Evolutionary conservation across 1,140 invertebrate genomes (phyloP).

Genomic region (Leucophenga varia): DNA sequence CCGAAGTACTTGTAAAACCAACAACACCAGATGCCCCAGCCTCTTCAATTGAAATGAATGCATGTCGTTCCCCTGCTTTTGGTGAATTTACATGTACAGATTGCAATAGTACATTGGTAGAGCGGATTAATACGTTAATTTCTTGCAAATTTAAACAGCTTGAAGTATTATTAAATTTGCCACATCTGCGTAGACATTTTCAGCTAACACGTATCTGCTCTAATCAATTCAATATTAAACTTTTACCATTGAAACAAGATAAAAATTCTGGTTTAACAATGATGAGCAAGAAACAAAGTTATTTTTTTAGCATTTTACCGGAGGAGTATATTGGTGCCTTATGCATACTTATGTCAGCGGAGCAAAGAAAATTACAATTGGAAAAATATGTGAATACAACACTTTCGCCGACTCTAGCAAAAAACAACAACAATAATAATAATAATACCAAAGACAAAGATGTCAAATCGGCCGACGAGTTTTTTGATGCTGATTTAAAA

Average conservation of each 20-base stretch:
- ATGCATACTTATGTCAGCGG: conserved; percentile 57
- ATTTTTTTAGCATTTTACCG: conserved; percentile 64
- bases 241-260: too few relatives aligned
- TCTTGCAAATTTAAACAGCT: conserved; percentile 41
- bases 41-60: conserved; percentile 19
- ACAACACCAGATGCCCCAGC: conserved; percentile 39
- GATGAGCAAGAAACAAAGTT: conserved; percentile 50
- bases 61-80: conserved; percentile 33
- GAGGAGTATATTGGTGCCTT: conserved; percentile 71
- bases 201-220: conserved; percentile 36
- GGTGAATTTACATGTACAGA: conserved; percentile 31
- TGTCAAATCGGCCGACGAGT: too few relatives aligned
- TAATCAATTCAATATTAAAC: conserved; percentile 23
- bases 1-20: conserved; percentile 74
- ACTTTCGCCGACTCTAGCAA: too few relatives aligned
- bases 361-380: too few relatives aligned
- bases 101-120: conserved; percentile 31
- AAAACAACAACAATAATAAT: too few relatives aligned
- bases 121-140: conserved; percentile 35
- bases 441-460: too few relatives aligned
- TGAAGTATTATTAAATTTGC: conserved; percentile 27
- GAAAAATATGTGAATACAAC: too few relatives aligned
- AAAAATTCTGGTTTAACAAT: too few relatives aligned
- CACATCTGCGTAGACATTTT: conserved; percentile 28
- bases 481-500: too few relatives aligned